Base-by-base conservation (phyloP, 1,140 invertebrate genomes). In the Drosophila kohkoa region DNA sequence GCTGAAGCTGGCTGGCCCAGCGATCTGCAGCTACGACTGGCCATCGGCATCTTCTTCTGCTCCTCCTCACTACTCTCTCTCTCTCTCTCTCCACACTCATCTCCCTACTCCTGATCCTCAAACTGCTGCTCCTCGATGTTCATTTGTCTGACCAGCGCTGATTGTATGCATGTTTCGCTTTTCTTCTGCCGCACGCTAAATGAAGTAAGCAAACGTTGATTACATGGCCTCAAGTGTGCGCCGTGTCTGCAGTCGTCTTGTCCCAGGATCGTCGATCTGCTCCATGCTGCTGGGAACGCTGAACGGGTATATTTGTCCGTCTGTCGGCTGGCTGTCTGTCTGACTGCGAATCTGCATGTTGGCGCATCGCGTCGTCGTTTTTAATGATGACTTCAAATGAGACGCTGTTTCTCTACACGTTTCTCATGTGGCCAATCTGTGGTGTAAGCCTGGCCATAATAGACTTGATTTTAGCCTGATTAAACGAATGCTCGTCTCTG, bases 321-420 rank as follows among this genome's bases (percentile, higher is more conserved):
- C 48, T 10, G 13, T 49, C 46, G 1, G 15, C 46, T 8, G 15
- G 1, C 43, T 43, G 51, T 5, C 43, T 20, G 41, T 43, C 41
- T 38, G 49, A 52, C 63, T 67, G 67, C 46, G 65, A 52, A 69
- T 86, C 85, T 74, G 65, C 70, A 66, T 77, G 60, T 79, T 80
- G 57, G 65, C 71, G 75, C 75, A 79, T 79, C 82, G 10, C 82
- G 4, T 83, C 73, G 80, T 77, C 79, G 82, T 75, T 89, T 89
- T 89, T 89, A 89, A 89, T 89, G 85, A 89, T 89, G 85, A 89
- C 85, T 89, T 89, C 85, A 89, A 89, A 89, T 85, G 86, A 90
- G 81, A 76, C 66, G 70, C 85, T 81, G 67, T 78, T 72, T 82
- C 74, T 82, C 28, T 13, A 20, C 59, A 69, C 71, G 65, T 58